These are phyloP conservation scores for Paracyclopina nana DNA, from an alignment of 1,140 invertebrate genomes.

Conservation along the genomic window DNA sequence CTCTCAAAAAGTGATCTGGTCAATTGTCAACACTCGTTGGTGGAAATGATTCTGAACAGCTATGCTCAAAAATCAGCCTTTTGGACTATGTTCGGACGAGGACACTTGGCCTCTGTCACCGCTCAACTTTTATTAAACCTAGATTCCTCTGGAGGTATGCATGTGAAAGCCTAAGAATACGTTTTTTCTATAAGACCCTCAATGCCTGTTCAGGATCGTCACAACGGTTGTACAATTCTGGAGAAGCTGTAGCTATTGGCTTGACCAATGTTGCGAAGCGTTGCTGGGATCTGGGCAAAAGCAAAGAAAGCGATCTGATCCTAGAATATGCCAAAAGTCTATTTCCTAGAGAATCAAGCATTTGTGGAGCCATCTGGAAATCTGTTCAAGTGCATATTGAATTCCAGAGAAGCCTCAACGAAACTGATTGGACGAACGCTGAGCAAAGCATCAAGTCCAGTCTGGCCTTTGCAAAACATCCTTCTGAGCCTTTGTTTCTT, in stretches of 20 bases:
- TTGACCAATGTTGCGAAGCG: slow-evolving; percentile 34
- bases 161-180: neutral
- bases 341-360: slow-evolving; percentile 38
- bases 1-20: slow-evolving; percentile 59
- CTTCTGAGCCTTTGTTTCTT: slow-evolving; percentile 35
- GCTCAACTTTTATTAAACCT: slow-evolving; percentile 53
- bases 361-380: slow-evolving; percentile 38
- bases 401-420: slow-evolving; percentile 37
- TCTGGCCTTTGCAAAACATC: slow-evolving; percentile 46
- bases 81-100: slow-evolving; percentile 67
- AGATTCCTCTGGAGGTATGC: slow-evolving; percentile 33
- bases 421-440: slow-evolving; percentile 51
- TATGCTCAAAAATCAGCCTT: slow-evolving; percentile 56
- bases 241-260: slow-evolving; percentile 35
- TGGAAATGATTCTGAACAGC: slow-evolving; percentile 52
- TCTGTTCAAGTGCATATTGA: slow-evolving; percentile 39
- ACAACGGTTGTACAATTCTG: slow-evolving; percentile 44
- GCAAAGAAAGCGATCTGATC: slow-evolving; percentile 22
- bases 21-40: slow-evolving; percentile 60
- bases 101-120: slow-evolving; percentile 51
- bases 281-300: slow-evolving; percentile 26
- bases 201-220: slow-evolving; percentile 39
- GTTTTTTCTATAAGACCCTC: neutral
- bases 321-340: slow-evolving; percentile 35
- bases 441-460: slow-evolving; percentile 45